Conservation (phyloP, 2,888 invertebrate species). For the Eupithecia vulgata region DNA sequence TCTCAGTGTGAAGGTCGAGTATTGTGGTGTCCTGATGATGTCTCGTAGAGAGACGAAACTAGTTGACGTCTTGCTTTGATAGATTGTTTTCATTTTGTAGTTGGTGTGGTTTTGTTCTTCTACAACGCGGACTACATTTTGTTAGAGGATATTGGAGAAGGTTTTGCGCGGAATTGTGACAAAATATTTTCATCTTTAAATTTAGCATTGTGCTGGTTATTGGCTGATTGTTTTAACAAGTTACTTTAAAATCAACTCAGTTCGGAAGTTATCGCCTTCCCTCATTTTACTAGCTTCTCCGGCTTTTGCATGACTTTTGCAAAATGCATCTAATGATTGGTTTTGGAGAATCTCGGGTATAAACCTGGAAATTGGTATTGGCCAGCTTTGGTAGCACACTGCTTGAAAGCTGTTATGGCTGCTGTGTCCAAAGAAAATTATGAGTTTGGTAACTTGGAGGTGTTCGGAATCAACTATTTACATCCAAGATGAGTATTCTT, state of each 20-base stretch:
- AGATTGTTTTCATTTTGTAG: too few relatives aligned
- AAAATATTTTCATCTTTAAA: too few relatives aligned
- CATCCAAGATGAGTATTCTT: constrained; percentile 89
- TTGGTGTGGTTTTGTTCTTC: too few relatives aligned
- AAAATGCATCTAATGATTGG: constrained; percentile 92
- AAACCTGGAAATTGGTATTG: constrained; percentile 97
- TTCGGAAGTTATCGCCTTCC: not conserved
- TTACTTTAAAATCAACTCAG: not conserved
- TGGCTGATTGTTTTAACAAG: not conserved
- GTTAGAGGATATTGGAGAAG: too few relatives aligned
- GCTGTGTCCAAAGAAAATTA: constrained; percentile 89
- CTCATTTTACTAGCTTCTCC: not conserved
- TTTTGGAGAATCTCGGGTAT: constrained; percentile 91
- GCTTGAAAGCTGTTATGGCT: constrained; percentile 91
- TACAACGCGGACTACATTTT: too few relatives aligned
- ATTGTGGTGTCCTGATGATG: too few relatives aligned
- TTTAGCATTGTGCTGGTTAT: not conserved
- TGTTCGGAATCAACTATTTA: constrained; percentile 96
- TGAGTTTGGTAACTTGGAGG: constrained; percentile 90
- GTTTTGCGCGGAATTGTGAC: too few relatives aligned
- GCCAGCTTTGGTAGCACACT: constrained; percentile 94
- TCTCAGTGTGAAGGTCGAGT: too few relatives aligned
- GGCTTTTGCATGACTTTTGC: too few relatives aligned
- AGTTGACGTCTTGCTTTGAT: too few relatives aligned
- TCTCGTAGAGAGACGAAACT: too few relatives aligned